Percentiles rank a stretch among this genome's conserved stretches.
Conservation (phyloP, 2,888 invertebrate genomes). For the Synergus japonicus region DNA sequence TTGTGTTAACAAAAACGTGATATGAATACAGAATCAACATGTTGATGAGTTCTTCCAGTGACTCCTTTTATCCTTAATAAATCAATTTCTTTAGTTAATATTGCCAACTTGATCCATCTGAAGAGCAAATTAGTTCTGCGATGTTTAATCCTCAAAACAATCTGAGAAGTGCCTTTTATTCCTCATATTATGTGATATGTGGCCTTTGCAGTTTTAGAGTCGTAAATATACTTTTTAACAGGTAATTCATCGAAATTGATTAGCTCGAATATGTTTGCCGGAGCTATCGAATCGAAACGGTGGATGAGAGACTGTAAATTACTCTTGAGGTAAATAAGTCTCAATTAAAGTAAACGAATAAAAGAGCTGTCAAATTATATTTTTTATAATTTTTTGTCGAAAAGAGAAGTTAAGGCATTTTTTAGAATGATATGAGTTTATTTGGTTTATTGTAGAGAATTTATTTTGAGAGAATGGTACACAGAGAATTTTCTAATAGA, state of each 20-base stretch:
- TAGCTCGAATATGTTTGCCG: slow-evolving; percentile 80
- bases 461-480: not conserved
- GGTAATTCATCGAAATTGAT: slow-evolving; percentile 6
- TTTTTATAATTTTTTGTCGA: too few species aligned
- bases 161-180: slow-evolving; percentile 16
- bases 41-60: not conserved
- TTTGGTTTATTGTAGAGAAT: not conserved
- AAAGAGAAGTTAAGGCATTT: too few species aligned
- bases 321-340: slow-evolving; percentile 70
- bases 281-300: slow-evolving; percentile 80
- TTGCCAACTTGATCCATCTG: not conserved
- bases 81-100: slow-evolving; percentile 15
- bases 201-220: not conserved
- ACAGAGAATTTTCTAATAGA: not conserved
- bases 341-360: not conserved
- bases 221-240: slow-evolving; percentile 1
- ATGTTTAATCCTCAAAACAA: slow-evolving; percentile 11
- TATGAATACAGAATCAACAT: not conserved
- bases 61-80: not conserved
- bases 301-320: slow-evolving; percentile 79
- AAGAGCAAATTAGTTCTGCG: not conserved
- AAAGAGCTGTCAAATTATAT: not conserved
- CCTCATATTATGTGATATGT: not conserved
- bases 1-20: not conserved
- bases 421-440: too few species aligned